Conservation (phyloP, 53 echinoderm and acorn worm species). For the Hippasteria phrygiana region DNA sequence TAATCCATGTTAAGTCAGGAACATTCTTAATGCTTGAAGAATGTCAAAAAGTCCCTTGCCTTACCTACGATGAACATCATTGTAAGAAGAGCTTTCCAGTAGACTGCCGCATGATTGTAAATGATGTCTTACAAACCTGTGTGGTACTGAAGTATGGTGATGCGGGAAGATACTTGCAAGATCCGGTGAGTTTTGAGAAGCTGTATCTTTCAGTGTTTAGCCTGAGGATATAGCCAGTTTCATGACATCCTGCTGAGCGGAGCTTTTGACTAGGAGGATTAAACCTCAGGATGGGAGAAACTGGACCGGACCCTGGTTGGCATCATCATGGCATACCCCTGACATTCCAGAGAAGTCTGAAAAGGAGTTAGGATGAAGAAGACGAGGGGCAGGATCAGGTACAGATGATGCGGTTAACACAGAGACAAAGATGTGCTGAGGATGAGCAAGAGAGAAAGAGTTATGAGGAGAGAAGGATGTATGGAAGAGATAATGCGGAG, state of each 20-base stretch:
- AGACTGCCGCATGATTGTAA: too few species aligned
- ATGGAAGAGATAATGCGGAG: slow-evolving; percentile 5
- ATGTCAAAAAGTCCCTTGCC: background rate
- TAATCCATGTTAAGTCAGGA: background rate
- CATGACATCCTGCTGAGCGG: slow-evolving; percentile 18
- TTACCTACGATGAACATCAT: too few species aligned
- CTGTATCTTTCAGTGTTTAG: background rate
- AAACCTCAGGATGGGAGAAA: slow-evolving; percentile 6
- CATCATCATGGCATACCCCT: slow-evolving; percentile 9
- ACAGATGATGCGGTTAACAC: background rate
- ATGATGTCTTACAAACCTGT: too few species aligned
- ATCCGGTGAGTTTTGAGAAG: background rate
- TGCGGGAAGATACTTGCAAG: background rate
- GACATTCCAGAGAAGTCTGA: background rate
- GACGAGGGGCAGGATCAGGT: background rate
- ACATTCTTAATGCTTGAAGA: background rate
- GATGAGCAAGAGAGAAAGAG: background rate
- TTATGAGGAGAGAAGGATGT: background rate
- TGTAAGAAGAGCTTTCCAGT: too few species aligned
- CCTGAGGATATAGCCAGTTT: background rate
- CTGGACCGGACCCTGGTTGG: background rate
- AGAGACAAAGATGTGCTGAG: slow-evolving; percentile 1
- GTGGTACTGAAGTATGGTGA: too few species aligned
- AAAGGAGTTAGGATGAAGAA: background rate
- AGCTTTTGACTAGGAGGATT: slow-evolving; percentile 1